Conservation (phyloP, 1,140 invertebrate genomes). For the Drosophila neocordata region DNA sequence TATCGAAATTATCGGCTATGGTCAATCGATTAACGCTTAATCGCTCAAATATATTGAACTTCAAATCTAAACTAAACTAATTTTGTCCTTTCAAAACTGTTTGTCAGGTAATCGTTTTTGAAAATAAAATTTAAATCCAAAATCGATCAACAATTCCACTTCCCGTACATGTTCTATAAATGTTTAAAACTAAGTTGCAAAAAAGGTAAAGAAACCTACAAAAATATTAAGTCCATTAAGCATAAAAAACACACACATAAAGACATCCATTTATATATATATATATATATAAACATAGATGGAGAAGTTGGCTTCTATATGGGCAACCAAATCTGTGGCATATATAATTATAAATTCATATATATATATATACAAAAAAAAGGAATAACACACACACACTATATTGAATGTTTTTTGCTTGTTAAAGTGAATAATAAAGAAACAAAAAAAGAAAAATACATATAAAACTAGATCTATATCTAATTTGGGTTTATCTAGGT, state of each 20-base stretch:
- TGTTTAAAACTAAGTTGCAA: conserved; percentile 15
- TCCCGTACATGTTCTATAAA: conserved; percentile 8
- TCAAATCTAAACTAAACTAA: no score
- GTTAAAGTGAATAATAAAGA: conserved; percentile 80
- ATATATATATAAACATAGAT: conserved; percentile 5
- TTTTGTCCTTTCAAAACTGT: no score
- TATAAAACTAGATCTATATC: not conserved
- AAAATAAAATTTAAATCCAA: no score
- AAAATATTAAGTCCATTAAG: conserved; percentile 54
- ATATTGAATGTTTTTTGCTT: conserved; percentile 82
- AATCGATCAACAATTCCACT: not conserved
- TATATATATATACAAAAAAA: conserved; percentile 26
- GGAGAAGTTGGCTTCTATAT: not conserved
- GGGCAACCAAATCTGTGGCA: conserved; percentile 10
- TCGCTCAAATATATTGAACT: no score
- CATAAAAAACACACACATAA: conserved; percentile 30
- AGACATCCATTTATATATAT: conserved; percentile 20
- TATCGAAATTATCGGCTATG: no score
- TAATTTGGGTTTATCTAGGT: conserved; percentile 1
- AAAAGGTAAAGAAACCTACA: conserved; percentile 54
- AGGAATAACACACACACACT: conserved; percentile 56
- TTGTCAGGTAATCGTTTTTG: no score
- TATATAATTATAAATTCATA: conserved; percentile 20
- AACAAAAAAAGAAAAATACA: conserved; percentile 38
- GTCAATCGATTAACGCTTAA: no score